Percentiles rank a stretch among this genome's conserved stretches.
Evolutionary conservation across 2,797 vertebrate species (phyloP).

Genomic region (Sebastes iracundus): DNA sequence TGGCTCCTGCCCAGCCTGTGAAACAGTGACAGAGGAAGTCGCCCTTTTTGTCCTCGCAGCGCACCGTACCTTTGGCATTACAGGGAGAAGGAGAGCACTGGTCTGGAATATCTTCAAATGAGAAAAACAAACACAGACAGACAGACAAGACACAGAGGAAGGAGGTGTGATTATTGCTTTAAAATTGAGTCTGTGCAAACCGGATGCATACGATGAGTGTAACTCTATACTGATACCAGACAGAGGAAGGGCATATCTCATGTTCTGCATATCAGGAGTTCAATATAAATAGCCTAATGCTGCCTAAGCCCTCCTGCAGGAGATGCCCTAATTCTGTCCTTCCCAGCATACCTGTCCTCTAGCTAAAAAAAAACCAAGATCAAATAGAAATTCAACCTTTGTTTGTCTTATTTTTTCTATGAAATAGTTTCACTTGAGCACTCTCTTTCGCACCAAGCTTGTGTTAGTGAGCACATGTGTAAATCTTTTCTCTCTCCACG

Average conservation of each 20-base stretch:
- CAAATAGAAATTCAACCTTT: slow-evolving; percentile 13
- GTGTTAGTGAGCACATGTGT: slow-evolving; percentile 15
- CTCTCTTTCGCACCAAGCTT: not conserved
- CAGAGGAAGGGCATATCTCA: slow-evolving; percentile 57
- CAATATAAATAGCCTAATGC: slow-evolving; percentile 73
- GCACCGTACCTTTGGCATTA: slow-evolving; percentile 81
- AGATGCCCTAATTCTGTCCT: slow-evolving; percentile 50
- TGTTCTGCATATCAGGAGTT: slow-evolving; percentile 54
- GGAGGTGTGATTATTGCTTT: slow-evolving; percentile 7
- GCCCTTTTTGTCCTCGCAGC: slow-evolving; percentile 92
- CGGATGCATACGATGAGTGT: slow-evolving; percentile 3
- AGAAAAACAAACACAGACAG: slow-evolving; percentile 14
- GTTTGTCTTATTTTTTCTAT: slow-evolving; percentile 6
- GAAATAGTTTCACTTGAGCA: slow-evolving; percentile 21
- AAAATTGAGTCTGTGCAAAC: slow-evolving; percentile 4
- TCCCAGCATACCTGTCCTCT: slow-evolving; percentile 25
- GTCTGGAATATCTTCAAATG: slow-evolving; percentile 90
- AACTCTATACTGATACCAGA: slow-evolving; percentile 39
- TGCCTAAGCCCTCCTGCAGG: slow-evolving; percentile 48
- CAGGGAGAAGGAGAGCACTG: slow-evolving; percentile 95
- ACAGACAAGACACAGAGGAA: not conserved
- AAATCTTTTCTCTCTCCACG: slow-evolving; percentile 39
- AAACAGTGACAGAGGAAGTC: slow-evolving; percentile 92
- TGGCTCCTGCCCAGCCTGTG: slow-evolving; percentile 89
- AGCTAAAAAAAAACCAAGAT: slow-evolving; percentile 2